Evolutionary conservation across 1,140 invertebrate genomes (phyloP), one percentile per base, ranked within the genome.

Genomic region (Thalassaphorura encarpata): DNA sequence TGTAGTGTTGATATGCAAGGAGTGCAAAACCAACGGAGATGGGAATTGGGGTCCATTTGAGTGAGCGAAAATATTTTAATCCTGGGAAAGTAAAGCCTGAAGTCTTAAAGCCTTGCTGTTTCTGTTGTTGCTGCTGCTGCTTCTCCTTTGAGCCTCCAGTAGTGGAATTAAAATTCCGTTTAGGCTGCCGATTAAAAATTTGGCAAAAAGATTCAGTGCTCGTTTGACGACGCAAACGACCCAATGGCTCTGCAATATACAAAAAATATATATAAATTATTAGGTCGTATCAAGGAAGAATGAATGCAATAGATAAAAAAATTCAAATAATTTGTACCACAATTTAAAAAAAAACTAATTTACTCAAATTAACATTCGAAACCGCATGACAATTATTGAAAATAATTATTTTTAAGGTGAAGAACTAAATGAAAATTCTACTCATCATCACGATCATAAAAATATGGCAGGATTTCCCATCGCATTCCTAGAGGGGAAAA

Each of bases 31-130:
- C 71, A 13, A 72, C 54, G 28, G 68, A 63, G 13, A 72, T 23
- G 3, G 71, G 71, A 39, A 73, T 65, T 2, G 71, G 69, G 16
- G 66, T 67, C 71, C 71, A 73, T 58, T 67, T 67, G 11, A 73
- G 54, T n/a, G 67, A 61, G 40, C 62, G 59, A 3, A 71, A 26
- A 52, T 70, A 71, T 19, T 36, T 36, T 11, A 11, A 11, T 11
- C n/a, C n/a, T 11, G 11, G 11, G 11, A 36, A 36, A 11, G 11
- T 36, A n/a, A 36, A 36, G n/a, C 33, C 11, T 11, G 33, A 11
- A 11, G 33, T 36, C 33, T 36, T 36, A n/a, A n/a, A n/a, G n/a
- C n/a, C n/a, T n/a, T n/a, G n/a, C n/a, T n/a, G n/a, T 36, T 11
- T 11, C 33, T 36, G 33, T 36, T 36, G 33, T n/a, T 36, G 33